Percentiles rank a stretch among this genome's conserved stretches.
phyloP scores from a whole-genome alignment of 2,113 vertebrate species.

The Hymenochirus boettgeri region DNA sequence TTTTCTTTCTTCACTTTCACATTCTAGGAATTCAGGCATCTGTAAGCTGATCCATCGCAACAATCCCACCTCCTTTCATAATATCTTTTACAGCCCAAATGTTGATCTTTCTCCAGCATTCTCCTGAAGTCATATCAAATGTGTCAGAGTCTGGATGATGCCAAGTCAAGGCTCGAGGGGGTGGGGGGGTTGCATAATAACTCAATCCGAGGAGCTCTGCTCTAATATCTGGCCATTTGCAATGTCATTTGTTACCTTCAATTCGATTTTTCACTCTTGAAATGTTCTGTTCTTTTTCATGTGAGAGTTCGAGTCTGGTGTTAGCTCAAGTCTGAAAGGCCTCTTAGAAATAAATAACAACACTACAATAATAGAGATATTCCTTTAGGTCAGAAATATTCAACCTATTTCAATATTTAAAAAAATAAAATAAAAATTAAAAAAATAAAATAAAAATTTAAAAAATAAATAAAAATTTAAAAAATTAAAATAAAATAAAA shows the following conservation, averaged over 20 bases:
- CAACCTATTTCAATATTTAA: no score
- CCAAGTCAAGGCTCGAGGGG: background rate
- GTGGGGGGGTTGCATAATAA: background rate
- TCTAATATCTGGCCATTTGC: background rate
- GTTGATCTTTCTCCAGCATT: background rate
- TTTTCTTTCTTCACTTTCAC: background rate
- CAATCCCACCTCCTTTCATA: background rate
- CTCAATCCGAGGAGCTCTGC: background rate
- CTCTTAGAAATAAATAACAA: no score
- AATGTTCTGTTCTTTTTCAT: no score
- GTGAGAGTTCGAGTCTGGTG: no score
- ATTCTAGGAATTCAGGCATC: background rate
- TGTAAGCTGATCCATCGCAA: background rate
- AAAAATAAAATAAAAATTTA: no score
- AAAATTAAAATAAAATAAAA: no score
- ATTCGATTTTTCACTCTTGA: background rate
- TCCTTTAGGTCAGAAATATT: no score
- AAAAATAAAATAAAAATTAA: no score
- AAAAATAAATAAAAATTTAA: no score
- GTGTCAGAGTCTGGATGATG: background rate
- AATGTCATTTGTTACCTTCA: background rate
- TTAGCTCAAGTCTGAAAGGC: no score
- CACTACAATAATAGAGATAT: no score
- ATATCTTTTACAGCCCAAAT: slow-evolving; percentile 3
- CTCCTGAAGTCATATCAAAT: background rate